Base-by-base conservation (phyloP, 2,797 vertebrate species). In the Crocodylus rhombifer region DNA sequence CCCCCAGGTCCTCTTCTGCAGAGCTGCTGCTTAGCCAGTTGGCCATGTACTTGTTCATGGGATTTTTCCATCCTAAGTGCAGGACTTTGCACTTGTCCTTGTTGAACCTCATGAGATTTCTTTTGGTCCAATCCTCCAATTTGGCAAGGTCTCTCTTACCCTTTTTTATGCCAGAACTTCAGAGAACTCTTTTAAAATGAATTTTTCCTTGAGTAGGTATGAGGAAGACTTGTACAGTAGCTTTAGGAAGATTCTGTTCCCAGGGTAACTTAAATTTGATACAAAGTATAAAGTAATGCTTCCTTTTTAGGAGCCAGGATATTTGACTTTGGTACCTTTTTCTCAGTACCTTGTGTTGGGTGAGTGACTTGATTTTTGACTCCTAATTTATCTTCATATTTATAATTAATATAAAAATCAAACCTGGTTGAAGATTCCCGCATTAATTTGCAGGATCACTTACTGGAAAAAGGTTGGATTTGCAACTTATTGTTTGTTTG, bases 301-400 rank as follows among this genome's bases (percentile, higher is more conserved):
- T 64, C 2, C 2, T 91, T 0, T 26, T 4, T 1, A 71, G 51
- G 55, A 42, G 11, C 21, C 42, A 13, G 0, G 2, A 5, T 71
- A 64, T 6, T 56, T 23, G 23, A 3, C 61, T 14, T 25, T 17
- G 10, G 42, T 51, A 51, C 10, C 28, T 3, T 63, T 11, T 55
- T 62, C 88, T 33, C 1, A 42, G 6, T 85, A 30, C 17, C 17
- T 33, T 82, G 11, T 14, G 77, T 76, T 15, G 11, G 4, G 26
- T 81, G 36, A 14, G 1, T 51, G 7, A 55, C 83, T 80, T 77
- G 56, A 71, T 84, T 91, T 15, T 77, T 67, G 17, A 18, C 65
- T 85, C 88, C 15, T 76, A 58, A 28, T 21, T 14, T 82, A n/a
- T 42, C 93, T 77, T 69, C 80, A 15, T 74, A 91, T 79, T 56